Conservation (phyloP, 1,140 invertebrate species). For the Chelonus insularis region DNA sequence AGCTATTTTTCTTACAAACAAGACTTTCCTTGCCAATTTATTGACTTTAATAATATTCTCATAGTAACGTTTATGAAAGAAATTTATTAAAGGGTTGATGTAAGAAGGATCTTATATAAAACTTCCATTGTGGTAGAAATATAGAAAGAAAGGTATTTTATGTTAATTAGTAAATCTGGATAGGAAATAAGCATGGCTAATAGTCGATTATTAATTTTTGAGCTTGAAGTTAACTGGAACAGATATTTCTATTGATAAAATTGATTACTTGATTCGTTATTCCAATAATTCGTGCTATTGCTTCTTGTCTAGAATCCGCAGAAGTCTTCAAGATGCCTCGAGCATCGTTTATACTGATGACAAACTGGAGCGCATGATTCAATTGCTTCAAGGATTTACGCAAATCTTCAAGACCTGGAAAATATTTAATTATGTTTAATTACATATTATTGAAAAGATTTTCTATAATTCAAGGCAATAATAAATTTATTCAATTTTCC, state of each 20-base stretch:
- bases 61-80: too few species aligned
- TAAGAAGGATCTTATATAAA: too few species aligned
- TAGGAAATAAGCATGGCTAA: too few species aligned
- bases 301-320: slow-evolving; percentile 37
- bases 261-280: slow-evolving; percentile 45
- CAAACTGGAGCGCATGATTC: slow-evolving; percentile 43
- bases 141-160: too few species aligned
- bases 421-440: slow-evolving; percentile 9
- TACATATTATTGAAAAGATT: neutral
- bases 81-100: too few species aligned
- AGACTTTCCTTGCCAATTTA: slow-evolving; percentile 26
- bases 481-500: neutral
- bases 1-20: slow-evolving; percentile 18
- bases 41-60: too few species aligned
- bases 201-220: too few species aligned
- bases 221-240: too few species aligned
- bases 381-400: slow-evolving; percentile 45
- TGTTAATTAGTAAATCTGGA: too few species aligned
- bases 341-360: slow-evolving; percentile 45
- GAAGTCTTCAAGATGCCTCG: slow-evolving; percentile 40
- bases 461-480: slow-evolving; percentile 12
- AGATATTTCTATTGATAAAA: neutral
- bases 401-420: slow-evolving; percentile 45
- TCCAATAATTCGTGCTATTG: slow-evolving; percentile 34
- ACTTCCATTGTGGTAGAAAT: too few species aligned